Evolutionary conservation across 1,140 invertebrate genomes (phyloP), one percentile per base, ranked within the genome.

Genomic region (Ceratina calcarata): DNA sequence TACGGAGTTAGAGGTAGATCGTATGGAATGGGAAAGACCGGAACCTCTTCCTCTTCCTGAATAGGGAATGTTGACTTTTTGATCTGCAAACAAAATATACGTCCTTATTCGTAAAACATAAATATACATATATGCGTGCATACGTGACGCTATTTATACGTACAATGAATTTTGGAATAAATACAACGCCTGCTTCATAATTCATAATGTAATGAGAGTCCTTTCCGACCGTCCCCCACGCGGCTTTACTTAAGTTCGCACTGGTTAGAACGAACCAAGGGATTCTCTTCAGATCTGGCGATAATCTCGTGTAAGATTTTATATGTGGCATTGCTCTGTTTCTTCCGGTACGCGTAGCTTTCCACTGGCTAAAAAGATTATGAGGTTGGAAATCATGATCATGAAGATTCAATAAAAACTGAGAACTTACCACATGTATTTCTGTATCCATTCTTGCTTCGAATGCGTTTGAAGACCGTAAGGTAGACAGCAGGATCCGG

Each of bases 171-270:
- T 95, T 94, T 0, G 98, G 98, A 62, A 99, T 84, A 87, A 99
- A 98, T 13, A 99, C 88, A 13, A 99, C 96, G 0, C 98, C 98
- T 27, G 96, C 96, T 94, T 99, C 98, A 90, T 98, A 99, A 61
- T 97, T 98, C 89, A 96, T 94, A 2, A 98, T 96, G 80, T 96
- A 95, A 62, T 97, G 92, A 78, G 95, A 95, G 75, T 93, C 88
- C 53, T 93, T 62, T 94, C 93, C 77, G 94, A 94, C 85, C 20
- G 92, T 94, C 74, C 98, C 98, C 98, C 98, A 99, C 0, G 98
- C 98, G 20, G 98, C 97, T 94, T 99, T 99, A 16, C 98, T 99
- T 10, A 99, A 91, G 93, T 99, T 99, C 0, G 97, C 97, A 86
- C 97, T 99, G 0, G 98, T 98, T 0, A 99, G 92, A 0, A 98